Evolutionary conservation across 2,888 invertebrate genomes (phyloP).

Genomic region (Kuschelorhynchus macadamiae): DNA sequence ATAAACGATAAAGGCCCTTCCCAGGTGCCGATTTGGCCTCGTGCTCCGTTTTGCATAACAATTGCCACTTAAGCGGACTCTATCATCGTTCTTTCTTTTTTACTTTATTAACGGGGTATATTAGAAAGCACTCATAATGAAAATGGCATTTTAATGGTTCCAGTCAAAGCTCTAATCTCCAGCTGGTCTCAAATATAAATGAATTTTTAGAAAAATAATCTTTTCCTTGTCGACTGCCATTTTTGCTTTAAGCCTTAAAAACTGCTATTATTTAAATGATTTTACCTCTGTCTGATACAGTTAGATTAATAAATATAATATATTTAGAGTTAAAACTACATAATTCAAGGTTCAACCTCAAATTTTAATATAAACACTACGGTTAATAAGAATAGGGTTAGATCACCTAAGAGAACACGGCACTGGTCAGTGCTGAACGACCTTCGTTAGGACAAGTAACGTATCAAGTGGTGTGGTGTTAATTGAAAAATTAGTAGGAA

Average conservation of each 20-base stretch:
- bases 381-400: no score
- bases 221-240: slow-evolving; percentile 56
- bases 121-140: slow-evolving; percentile 69
- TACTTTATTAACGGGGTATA: slow-evolving; percentile 67
- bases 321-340: no score
- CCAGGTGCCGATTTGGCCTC: slow-evolving; percentile 68
- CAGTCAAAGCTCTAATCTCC: slow-evolving; percentile 61
- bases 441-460: no score
- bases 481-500: no score
- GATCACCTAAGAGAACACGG: no score
- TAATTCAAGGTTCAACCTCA: no score
- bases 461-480: no score
- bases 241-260: slow-evolving; percentile 41
- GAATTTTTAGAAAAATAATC: slow-evolving; percentile 65
- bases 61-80: slow-evolving; percentile 68
- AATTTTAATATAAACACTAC: no score
- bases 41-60: slow-evolving; percentile 69
- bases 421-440: no score
- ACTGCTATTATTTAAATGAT: slow-evolving; percentile 27
- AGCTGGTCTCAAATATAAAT: slow-evolving; percentile 65
- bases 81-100: slow-evolving; percentile 66
- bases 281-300: no score
- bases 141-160: slow-evolving; percentile 69
- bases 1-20: slow-evolving; percentile 68
- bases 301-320: no score